phyloP scores from a whole-genome alignment of 2,888 invertebrate genomes.

The Oscheius sp. region DNA sequence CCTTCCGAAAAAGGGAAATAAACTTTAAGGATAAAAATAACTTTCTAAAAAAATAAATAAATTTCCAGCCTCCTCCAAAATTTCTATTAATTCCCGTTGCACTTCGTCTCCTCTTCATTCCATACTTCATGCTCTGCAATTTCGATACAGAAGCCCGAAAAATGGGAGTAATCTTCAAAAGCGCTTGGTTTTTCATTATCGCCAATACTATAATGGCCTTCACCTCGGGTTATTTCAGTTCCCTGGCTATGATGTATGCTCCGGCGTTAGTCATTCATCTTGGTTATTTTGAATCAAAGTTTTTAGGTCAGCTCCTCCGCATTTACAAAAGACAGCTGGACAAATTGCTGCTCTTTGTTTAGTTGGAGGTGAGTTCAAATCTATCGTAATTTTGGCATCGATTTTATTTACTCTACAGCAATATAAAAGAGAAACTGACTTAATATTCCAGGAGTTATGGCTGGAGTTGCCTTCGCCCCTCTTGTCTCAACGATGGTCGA shows the following conservation, averaged over 20 bases:
- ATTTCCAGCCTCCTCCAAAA: constrained; percentile 80
- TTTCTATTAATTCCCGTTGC: constrained; percentile 72
- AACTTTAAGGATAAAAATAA: no score
- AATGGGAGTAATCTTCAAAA: constrained; percentile 73
- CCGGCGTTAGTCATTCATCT: constrained; percentile 74
- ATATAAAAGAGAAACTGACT: no score
- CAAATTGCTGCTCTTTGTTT: constrained; percentile 42
- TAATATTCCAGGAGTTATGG: constrained; percentile 37
- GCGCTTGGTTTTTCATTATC: constrained; percentile 27
- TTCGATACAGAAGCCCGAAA: constrained; percentile 77
- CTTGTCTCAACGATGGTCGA: constrained; percentile 41
- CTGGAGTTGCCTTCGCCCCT: constrained; percentile 48
- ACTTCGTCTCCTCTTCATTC: constrained; percentile 20
- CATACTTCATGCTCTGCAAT: constrained; percentile 32
- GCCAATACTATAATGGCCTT: constrained; percentile 22
- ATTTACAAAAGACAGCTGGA: constrained; percentile 43
- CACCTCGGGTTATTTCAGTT: constrained; percentile 17
- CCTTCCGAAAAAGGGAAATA: no score
- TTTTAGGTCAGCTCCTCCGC: constrained; percentile 35
- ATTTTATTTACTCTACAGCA: no score
- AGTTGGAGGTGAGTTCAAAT: no score
- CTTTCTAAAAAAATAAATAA: no score
- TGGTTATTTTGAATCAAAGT: not conserved
- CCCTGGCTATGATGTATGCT: constrained; percentile 78
- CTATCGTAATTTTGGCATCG: no score